Evolutionary conservation across 2,113 vertebrate genomes (phyloP).

Genomic region (Neopipo cinnamomea): DNA sequence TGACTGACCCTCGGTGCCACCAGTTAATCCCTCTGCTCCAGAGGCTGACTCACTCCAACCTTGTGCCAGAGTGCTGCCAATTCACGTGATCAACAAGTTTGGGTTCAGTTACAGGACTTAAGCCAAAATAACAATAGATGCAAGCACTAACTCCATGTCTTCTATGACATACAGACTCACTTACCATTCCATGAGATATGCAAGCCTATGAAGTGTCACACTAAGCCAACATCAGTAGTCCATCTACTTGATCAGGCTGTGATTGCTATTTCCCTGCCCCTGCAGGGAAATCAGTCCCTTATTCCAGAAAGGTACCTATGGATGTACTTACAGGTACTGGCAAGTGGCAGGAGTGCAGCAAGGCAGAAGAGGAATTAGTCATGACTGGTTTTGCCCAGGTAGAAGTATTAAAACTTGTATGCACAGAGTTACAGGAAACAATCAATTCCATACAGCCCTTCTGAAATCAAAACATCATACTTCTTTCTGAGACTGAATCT

Average conservation of each 20-base stretch:
- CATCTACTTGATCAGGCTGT: neutral
- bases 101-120: neutral
- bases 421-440: neutral
- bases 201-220: neutral
- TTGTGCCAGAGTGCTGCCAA: neutral
- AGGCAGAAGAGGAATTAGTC: neutral
- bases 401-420: neutral
- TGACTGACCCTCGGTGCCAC: neutral
- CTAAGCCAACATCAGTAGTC: neutral
- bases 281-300: neutral
- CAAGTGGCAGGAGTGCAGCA: neutral
- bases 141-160: neutral
- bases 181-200: neutral
- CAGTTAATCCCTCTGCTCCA: neutral
- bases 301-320: neutral
- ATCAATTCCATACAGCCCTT: neutral
- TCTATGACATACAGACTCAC: neutral
- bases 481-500: neutral
- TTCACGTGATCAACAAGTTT: neutral
- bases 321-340: neutral
- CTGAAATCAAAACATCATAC: neutral
- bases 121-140: neutral
- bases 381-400: neutral
- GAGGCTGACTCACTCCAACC: neutral
- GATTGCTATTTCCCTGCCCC: neutral